Conservation (phyloP, 2,888 invertebrate genomes). For the Alloscopus bannaensis region DNA sequence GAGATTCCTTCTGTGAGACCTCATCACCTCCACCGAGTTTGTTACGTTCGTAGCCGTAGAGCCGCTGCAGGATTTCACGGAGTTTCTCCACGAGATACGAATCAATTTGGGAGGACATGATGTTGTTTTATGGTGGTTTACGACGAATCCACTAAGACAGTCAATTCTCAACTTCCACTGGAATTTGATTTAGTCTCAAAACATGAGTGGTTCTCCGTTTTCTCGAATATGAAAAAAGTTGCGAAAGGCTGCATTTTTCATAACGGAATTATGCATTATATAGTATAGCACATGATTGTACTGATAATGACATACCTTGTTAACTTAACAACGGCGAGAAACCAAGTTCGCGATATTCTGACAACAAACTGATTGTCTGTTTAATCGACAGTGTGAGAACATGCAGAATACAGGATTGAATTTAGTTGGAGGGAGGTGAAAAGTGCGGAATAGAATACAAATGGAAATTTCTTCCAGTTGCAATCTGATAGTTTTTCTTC, state of each 20-base stretch:
- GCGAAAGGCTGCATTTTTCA: background rate
- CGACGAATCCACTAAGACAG: background rate
- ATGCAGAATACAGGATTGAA: too few relatives aligned
- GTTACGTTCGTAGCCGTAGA: constrained; percentile 48
- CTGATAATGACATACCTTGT: too few relatives aligned
- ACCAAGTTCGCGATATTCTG: too few relatives aligned
- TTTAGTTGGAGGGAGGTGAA: too few relatives aligned
- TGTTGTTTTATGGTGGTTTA: background rate
- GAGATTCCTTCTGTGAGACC: constrained; percentile 5
- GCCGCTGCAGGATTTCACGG: constrained; percentile 66
- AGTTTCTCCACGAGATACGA: constrained; percentile 69
- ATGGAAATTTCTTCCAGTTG: too few relatives aligned
- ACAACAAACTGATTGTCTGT: too few relatives aligned
- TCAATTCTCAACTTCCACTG: background rate
- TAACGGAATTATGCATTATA: background rate
- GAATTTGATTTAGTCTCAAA: background rate
- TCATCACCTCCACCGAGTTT: background rate
- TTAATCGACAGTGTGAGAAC: too few relatives aligned
- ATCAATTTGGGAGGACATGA: constrained; percentile 46
- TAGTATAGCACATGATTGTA: background rate
- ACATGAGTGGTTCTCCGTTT: background rate
- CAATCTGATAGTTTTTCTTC: too few relatives aligned
- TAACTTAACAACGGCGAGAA: too few relatives aligned
- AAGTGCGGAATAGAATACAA: too few relatives aligned
- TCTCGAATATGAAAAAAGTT: background rate